Conservation (phyloP, 2,113 vertebrate genomes). For the Clupea harengus region DNA sequence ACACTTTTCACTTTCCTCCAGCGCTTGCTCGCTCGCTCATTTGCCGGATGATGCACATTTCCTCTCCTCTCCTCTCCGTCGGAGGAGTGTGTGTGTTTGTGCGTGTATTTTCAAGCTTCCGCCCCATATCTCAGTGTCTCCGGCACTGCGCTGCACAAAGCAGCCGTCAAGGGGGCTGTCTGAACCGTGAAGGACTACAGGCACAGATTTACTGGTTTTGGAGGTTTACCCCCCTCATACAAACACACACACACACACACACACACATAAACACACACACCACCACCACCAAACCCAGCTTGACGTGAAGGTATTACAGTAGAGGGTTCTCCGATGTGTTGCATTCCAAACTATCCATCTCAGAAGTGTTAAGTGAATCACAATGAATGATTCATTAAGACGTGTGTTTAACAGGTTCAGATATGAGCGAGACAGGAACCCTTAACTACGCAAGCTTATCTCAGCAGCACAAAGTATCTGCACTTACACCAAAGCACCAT, state of each 20-base stretch:
- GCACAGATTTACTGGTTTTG: not conserved
- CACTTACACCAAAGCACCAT: not conserved
- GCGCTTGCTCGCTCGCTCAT: not conserved
- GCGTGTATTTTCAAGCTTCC: not conserved
- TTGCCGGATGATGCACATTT: not conserved
- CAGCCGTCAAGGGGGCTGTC: not conserved
- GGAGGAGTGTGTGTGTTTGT: not conserved
- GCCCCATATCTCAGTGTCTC: not conserved
- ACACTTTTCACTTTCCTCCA: not conserved
- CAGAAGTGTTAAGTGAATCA: constrained; percentile 3
- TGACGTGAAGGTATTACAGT: not conserved
- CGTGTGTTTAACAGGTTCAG: not conserved
- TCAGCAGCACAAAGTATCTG: not conserved
- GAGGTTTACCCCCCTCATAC: not conserved
- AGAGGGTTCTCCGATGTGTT: not conserved
- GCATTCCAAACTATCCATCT: not conserved
- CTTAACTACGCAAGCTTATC: not conserved
- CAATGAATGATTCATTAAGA: not conserved
- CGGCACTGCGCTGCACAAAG: not conserved
- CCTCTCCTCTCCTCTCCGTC: not conserved
- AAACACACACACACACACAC: not conserved
- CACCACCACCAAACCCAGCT: not conserved
- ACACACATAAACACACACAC: not conserved
- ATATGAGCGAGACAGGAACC: not conserved
- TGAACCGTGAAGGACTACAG: not conserved